Percentiles rank a stretch among this genome's conserved stretches.
These are phyloP conservation scores for Abscondita cerata DNA, from an alignment of 2,888 invertebrate species.

Conservation along the genomic window DNA sequence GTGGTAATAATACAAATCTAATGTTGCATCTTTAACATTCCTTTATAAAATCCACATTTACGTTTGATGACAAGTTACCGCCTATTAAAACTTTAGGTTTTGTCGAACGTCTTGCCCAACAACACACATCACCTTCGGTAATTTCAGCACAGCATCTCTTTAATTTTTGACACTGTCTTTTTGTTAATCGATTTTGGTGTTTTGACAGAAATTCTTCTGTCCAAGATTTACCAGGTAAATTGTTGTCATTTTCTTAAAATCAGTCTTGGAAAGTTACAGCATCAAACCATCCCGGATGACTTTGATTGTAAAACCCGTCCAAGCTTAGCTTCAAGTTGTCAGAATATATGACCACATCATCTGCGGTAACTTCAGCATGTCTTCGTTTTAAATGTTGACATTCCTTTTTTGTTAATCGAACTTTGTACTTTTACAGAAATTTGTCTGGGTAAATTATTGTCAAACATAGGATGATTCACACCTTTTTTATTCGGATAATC, in stretches of 20 bases:
- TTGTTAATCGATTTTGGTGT: too few species aligned
- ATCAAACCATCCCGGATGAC: constrained; percentile 13
- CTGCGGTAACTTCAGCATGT: constrained; percentile 24
- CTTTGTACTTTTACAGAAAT: constrained; percentile 23
- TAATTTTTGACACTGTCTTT: too few species aligned
- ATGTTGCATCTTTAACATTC: constrained; percentile 3
- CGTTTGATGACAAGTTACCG: constrained; percentile 15
- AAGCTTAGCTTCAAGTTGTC: constrained; percentile 22
- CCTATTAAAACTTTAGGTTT: constrained; percentile 13
- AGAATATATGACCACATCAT: constrained; percentile 30
- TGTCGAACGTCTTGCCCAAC: background rate
- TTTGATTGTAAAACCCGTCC: constrained; percentile 9
- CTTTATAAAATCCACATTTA: background rate
- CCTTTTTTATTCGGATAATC: constrained; percentile 7
- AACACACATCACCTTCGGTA: too few species aligned
- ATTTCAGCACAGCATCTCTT: too few species aligned
- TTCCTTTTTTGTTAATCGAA: constrained; percentile 9
- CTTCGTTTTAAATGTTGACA: constrained; percentile 35
- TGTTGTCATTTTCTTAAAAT: background rate
- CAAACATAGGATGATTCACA: background rate
- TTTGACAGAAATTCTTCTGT: too few species aligned
- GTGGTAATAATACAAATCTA: constrained; percentile 8
- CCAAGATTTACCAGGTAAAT: too few species aligned
- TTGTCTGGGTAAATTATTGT: constrained; percentile 21
- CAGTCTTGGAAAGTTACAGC: constrained; percentile 7